A percentile compares a stretch with the other conserved stretches of the same genome.
phyloP scores from a whole-genome alignment of 2,113 vertebrate species.

The Zosterops hypoxanthus region DNA sequence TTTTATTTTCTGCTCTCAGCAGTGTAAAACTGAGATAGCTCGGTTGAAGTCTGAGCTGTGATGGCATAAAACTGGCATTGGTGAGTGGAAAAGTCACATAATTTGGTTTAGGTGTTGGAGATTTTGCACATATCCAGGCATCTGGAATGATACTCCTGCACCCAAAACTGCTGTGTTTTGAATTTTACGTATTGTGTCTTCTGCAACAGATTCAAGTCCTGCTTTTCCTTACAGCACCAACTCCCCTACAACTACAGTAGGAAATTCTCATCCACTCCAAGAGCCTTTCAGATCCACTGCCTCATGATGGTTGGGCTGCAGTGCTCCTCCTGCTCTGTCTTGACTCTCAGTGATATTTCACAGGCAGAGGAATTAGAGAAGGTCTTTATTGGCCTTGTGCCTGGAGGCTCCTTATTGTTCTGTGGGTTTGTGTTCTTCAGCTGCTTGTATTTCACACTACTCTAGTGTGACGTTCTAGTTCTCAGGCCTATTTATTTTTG shows the following conservation, averaged over 20 bases:
- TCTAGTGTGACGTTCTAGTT: neutral
- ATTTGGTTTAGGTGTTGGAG: neutral
- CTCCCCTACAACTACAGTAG: neutral
- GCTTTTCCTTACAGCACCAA: neutral
- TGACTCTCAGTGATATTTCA: neutral
- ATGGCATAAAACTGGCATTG: neutral
- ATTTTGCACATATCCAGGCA: neutral
- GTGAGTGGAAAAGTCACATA: neutral
- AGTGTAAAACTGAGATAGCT: neutral
- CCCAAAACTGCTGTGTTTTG: neutral
- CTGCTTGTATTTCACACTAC: neutral
- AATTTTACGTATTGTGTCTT: neutral
- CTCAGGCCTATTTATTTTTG: constrained; percentile 25
- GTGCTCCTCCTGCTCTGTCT: neutral
- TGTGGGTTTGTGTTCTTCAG: neutral
- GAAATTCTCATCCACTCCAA: neutral
- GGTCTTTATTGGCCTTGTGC: neutral
- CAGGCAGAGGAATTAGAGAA: neutral
- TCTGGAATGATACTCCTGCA: neutral
- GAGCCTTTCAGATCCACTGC: neutral
- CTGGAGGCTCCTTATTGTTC: neutral
- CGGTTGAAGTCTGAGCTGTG: neutral
- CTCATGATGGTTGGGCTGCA: neutral
- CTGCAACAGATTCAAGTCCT: neutral
- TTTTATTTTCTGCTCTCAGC: constrained; percentile 18